Evolutionary conservation across 2,797 vertebrate species (phyloP).

Genomic region (Typhlichthys eigenmanni): DNA sequence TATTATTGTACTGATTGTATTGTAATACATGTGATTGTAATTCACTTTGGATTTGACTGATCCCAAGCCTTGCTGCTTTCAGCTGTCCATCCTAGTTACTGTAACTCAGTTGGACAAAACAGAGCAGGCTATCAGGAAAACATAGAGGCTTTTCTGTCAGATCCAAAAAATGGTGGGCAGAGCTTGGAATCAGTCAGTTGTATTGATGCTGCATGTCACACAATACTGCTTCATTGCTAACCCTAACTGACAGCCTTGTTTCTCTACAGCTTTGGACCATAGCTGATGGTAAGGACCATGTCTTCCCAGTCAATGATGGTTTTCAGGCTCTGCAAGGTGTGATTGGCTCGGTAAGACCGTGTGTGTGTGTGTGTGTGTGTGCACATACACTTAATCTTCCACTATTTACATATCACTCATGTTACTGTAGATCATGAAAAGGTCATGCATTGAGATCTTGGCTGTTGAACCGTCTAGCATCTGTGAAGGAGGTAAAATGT

Average conservation of each 20-base stretch:
- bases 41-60: too few relatives aligned
- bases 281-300: slow-evolving; percentile 93
- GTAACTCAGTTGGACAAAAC: too few relatives aligned
- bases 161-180: too few relatives aligned
- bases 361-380: background rate
- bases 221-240: too few relatives aligned
- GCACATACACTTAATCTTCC: background rate
- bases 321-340: slow-evolving; percentile 94
- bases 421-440: slow-evolving; percentile 87
- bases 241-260: background rate
- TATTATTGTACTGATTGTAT: too few relatives aligned
- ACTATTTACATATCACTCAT: background rate
- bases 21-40: too few relatives aligned
- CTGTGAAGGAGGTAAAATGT: slow-evolving; percentile 89
- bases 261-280: slow-evolving; percentile 89
- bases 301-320: slow-evolving; percentile 95
- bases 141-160: too few relatives aligned
- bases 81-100: too few relatives aligned
- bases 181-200: too few relatives aligned
- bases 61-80: too few relatives aligned
- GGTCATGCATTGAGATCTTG: slow-evolving; percentile 97
- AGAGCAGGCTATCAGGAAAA: too few relatives aligned
- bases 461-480: slow-evolving; percentile 95
- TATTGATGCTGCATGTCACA: too few relatives aligned
- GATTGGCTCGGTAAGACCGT: slow-evolving; percentile 88